Evolutionary conservation across 2,888 invertebrate species (phyloP).

Genomic region (Caenorhabditis plicata): DNA sequence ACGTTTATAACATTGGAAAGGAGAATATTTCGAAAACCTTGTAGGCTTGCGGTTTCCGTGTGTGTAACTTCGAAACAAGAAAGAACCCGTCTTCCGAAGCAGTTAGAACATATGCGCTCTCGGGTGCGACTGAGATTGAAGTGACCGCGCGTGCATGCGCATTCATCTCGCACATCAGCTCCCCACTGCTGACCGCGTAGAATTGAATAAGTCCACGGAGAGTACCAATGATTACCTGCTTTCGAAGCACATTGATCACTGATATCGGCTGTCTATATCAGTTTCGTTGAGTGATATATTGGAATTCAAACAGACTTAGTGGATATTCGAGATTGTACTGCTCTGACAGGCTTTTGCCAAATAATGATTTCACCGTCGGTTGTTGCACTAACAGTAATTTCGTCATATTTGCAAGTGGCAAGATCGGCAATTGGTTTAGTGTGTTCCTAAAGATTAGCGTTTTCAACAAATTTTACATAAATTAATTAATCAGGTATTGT

Average conservation of each 20-base stretch:
- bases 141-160: conserved; percentile 56
- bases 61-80: conserved; percentile 61
- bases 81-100: conserved; percentile 55
- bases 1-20: neutral
- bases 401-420: conserved; percentile 61
- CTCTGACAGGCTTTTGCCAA: conserved; percentile 57
- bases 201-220: conserved; percentile 41
- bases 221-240: conserved; percentile 57
- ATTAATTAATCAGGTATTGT: too few relatives aligned
- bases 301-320: conserved; percentile 38
- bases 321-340: conserved; percentile 39
- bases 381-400: conserved; percentile 55
- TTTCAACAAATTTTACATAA: too few relatives aligned
- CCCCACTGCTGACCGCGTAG: conserved; percentile 40
- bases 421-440: conserved; percentile 51
- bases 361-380: conserved; percentile 50
- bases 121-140: conserved; percentile 61
- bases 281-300: neutral
- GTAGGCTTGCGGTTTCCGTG: conserved; percentile 61
- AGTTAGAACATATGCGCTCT: conserved; percentile 61
- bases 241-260: conserved; percentile 56
- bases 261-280: conserved; percentile 38
- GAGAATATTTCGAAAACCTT: conserved; percentile 32
- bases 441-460: conserved; percentile 60
- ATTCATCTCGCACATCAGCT: conserved; percentile 47